Evolutionary conservation across 35 echinoderm and acorn worm genomes (phyloP).

Genomic region (Hemicentrotus pulcherrimus): DNA sequence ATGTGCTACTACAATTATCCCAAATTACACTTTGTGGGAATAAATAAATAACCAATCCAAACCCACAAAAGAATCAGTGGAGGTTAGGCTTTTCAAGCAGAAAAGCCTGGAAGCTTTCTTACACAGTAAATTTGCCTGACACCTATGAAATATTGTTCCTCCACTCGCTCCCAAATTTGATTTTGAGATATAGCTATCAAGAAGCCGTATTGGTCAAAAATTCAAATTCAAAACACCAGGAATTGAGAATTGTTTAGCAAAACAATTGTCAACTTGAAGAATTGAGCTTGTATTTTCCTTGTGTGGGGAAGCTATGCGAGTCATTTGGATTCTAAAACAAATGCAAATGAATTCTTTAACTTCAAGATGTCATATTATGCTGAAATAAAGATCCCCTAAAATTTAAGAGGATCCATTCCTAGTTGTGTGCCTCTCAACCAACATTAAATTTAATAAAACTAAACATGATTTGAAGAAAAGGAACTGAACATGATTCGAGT

Average conservation of each 20-base stretch:
- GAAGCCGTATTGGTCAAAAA: too few relatives aligned
- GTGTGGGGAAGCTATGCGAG: background rate
- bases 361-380: background rate
- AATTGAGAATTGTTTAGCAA: too few relatives aligned
- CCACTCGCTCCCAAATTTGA: background rate
- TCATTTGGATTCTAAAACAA: conserved; percentile 19
- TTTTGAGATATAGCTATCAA: background rate
- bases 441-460: too few relatives aligned
- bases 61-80: background rate
- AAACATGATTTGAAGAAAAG: too few relatives aligned
- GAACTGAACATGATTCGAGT: background rate
- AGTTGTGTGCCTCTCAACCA: too few relatives aligned
- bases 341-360: background rate
- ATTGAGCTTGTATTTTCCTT: background rate
- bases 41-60: background rate
- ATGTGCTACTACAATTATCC: background rate
- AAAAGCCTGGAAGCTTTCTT: background rate
- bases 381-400: too few relatives aligned
- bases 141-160: background rate
- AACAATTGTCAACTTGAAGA: too few relatives aligned
- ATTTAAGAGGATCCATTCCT: too few relatives aligned
- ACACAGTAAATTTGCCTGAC: background rate
- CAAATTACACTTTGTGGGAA: background rate
- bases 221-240: too few relatives aligned
- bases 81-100: background rate